phyloP scores from a whole-genome alignment of 2,888 invertebrate genomes.

The Hedya salicella region DNA sequence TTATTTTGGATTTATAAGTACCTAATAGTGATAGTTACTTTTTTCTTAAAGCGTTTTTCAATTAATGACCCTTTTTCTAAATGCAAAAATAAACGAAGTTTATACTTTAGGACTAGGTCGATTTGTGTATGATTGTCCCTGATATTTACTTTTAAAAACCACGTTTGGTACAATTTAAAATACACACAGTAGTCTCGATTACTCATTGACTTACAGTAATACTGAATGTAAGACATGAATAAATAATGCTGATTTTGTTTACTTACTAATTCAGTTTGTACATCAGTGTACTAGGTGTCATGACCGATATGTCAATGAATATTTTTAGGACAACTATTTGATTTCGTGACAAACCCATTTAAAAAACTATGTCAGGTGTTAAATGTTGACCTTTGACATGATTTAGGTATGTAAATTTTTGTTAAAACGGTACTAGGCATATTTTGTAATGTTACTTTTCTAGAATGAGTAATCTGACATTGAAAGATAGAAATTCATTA shows the following conservation, averaged over 20 bases:
- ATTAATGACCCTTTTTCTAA: too few relatives aligned
- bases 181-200: too few relatives aligned
- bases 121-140: too few relatives aligned
- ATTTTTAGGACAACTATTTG: constrained; percentile 27
- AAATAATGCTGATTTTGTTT: constrained; percentile 9
- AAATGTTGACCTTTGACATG: constrained; percentile 37
- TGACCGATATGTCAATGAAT: constrained; percentile 25
- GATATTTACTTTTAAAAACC: too few relatives aligned
- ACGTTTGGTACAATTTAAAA: too few relatives aligned
- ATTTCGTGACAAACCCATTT: constrained; percentile 44
- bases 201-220: background rate
- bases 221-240: constrained; percentile 6
- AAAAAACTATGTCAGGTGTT: constrained; percentile 38
- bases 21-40: too few relatives aligned
- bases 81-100: too few relatives aligned
- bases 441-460: constrained; percentile 15
- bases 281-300: background rate
- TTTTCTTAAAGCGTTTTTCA: too few relatives aligned
- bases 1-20: too few relatives aligned
- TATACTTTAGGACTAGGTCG: too few relatives aligned
- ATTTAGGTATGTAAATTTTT: constrained; percentile 12
- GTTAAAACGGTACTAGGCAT: constrained; percentile 1
- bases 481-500: background rate
- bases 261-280: background rate
- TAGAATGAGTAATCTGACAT: constrained; percentile 17